Evolutionary conservation across 2,888 invertebrate genomes (phyloP).

Genomic region (Hesperia comma): DNA sequence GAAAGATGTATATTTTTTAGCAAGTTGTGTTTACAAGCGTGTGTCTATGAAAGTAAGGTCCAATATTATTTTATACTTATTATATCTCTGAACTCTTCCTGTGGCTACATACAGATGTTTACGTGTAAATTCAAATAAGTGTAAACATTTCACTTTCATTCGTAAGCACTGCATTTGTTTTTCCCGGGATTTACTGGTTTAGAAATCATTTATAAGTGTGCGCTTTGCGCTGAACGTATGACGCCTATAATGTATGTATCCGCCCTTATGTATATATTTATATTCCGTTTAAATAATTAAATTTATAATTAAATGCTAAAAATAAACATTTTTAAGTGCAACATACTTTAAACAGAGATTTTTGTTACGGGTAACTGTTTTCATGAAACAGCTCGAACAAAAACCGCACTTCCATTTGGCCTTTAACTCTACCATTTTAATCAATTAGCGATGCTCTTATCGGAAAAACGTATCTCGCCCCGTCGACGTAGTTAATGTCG

Average conservation of each 20-base stretch:
- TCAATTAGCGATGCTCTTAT: constrained; percentile 37
- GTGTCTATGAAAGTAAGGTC: too few species aligned
- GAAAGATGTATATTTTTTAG: too few species aligned
- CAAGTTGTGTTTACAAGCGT: too few species aligned
- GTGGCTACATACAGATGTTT: too few species aligned
- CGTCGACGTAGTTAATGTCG: constrained; percentile 11
- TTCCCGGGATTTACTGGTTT: background rate
- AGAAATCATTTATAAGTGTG: background rate
- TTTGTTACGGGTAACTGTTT: constrained; percentile 19
- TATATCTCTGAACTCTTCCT: too few species aligned
- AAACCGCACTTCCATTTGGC: constrained; percentile 32
- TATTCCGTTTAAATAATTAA: background rate
- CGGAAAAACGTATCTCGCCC: constrained; percentile 31
- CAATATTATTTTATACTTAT: too few species aligned
- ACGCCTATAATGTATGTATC: too few species aligned
- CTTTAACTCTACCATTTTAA: constrained; percentile 31
- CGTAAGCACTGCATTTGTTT: background rate
- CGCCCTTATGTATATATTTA: too few species aligned
- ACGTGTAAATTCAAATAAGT: too few species aligned
- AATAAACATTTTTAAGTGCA: background rate
- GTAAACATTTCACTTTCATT: too few species aligned
- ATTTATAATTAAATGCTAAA: background rate
- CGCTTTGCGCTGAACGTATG: too few species aligned
- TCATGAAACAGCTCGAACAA: constrained; percentile 19
- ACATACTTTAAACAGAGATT: background rate